Evolutionary conservation across 2,113 vertebrate species (phyloP).

Genomic region (Nestor notabilis): DNA sequence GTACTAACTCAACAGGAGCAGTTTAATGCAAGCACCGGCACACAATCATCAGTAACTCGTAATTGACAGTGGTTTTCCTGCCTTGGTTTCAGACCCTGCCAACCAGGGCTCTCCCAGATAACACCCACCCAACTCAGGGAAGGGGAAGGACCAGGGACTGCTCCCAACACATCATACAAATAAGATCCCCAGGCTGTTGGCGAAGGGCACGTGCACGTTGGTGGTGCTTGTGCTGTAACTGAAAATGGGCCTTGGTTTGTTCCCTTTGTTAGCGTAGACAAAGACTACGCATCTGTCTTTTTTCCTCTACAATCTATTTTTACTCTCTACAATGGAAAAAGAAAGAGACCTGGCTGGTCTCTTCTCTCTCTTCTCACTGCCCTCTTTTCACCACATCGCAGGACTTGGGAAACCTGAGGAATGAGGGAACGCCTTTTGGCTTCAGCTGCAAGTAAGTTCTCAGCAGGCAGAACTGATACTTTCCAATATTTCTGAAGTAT

Average conservation of each 20-base stretch:
- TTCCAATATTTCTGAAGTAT: background rate
- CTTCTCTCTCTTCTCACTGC: background rate
- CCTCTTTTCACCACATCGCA: rapidly evolving
- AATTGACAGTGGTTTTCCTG: background rate
- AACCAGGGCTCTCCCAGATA: background rate
- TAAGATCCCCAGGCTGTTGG: background rate
- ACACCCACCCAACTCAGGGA: background rate
- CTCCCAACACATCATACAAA: background rate
- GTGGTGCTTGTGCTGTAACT: background rate
- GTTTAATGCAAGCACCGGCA: background rate
- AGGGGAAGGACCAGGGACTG: background rate
- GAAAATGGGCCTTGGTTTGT: background rate
- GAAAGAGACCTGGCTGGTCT: background rate
- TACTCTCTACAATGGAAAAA: background rate
- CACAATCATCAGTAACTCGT: background rate
- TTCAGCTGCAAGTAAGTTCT: background rate
- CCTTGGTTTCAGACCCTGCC: background rate
- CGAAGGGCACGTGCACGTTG: background rate
- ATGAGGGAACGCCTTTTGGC: background rate
- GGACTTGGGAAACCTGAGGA: background rate
- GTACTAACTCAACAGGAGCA: background rate
- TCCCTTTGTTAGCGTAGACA: background rate
- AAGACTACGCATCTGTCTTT: background rate
- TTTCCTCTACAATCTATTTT: background rate
- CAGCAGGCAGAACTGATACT: background rate